Conservation (phyloP, 2,888 invertebrate species). For the Tiphia femorata region DNA sequence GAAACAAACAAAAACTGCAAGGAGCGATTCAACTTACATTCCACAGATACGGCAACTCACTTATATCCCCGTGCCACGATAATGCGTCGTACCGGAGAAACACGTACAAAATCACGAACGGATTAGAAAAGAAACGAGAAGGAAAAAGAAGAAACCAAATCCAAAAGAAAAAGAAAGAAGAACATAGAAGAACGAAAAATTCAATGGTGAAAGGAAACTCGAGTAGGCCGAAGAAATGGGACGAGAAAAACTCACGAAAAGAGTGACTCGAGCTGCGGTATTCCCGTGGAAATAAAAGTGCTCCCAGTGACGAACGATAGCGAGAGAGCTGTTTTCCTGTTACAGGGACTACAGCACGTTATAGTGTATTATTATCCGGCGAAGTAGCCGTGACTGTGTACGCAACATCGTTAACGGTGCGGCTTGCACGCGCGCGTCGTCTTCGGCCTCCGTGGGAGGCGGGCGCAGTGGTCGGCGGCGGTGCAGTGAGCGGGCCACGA, state of each 20-base stretch:
- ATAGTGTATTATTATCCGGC: not conserved
- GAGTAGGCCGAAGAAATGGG: not conserved
- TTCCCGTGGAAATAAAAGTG: no score
- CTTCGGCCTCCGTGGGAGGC: constrained; percentile 49
- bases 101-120: no score
- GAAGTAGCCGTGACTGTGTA: constrained; percentile 19
- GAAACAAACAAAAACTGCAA: no score
- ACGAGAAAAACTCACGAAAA: not conserved
- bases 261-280: no score
- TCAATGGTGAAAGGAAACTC: not conserved
- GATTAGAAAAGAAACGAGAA: no score
- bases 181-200: not conserved
- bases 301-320: no score
- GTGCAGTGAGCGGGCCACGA: constrained; percentile 34
- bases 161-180: not conserved
- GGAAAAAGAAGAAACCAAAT: not conserved
- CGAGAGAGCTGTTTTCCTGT: no score
- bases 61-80: no score
- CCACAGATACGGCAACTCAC: no score
- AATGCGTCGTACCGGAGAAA: no score
- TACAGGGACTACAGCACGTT: no score
- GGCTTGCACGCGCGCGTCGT: constrained; percentile 57
- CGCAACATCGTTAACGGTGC: constrained; percentile 27
- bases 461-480: constrained; percentile 50
- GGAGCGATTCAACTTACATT: no score